A percentile compares a stretch with the other conserved stretches of the same genome.
Conservation (phyloP, 2,113 vertebrate species). For the Elephantulus edwardii region DNA sequence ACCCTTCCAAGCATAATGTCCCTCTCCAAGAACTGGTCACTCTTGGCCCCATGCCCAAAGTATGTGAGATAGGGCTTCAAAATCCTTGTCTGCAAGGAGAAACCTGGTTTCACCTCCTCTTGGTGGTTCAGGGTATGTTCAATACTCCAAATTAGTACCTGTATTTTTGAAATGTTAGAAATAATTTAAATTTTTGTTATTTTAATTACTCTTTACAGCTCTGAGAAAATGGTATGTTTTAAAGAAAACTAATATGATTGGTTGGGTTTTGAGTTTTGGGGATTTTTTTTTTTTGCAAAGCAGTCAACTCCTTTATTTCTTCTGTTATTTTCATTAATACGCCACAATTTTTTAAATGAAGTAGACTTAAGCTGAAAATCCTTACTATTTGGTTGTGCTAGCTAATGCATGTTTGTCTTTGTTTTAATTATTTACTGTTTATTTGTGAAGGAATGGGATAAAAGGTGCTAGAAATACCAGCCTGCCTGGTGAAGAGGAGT, state of each 20-base stretch:
- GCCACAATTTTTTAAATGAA: conserved; percentile 7
- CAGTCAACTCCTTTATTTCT: not conserved
- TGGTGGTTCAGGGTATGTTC: no score
- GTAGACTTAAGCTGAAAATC: no score
- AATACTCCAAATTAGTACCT: conserved; percentile 15
- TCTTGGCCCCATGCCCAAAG: no score
- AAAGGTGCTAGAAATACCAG: not conserved
- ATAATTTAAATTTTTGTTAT: not conserved
- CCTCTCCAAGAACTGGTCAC: no score
- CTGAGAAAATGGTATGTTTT: not conserved
- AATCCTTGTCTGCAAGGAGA: no score
- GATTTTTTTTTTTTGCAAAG: no score
- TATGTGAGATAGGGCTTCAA: no score
- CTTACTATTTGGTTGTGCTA: not conserved
- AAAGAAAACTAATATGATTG: conserved; percentile 14
- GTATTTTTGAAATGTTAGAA: conserved; percentile 17
- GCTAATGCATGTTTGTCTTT: not conserved
- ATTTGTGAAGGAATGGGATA: not conserved
- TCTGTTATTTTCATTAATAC: not conserved
- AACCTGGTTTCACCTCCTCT: no score
- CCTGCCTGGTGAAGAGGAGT: not conserved
- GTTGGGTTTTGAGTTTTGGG: no score
- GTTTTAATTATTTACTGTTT: not conserved
- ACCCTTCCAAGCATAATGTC: no score
- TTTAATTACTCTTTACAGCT: not conserved